phyloP scores from a whole-genome alignment of 1,140 invertebrate species.

The Brachionus asplanchnoidis region DNA sequence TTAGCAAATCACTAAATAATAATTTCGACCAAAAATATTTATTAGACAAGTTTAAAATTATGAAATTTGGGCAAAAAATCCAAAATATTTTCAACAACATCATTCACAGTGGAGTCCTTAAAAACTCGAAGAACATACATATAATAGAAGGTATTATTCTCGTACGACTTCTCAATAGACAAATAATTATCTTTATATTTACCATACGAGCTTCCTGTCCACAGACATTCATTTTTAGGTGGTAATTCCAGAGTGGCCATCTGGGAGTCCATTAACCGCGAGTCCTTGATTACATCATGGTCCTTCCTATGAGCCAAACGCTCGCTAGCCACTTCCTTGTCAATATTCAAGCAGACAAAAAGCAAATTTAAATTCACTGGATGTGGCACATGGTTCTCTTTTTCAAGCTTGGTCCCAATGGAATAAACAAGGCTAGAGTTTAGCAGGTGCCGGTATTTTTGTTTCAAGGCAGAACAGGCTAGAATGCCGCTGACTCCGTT shows the following conservation, averaged over 20 bases:
- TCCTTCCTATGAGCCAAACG: neutral
- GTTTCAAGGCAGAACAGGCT: neutral
- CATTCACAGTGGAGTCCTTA: neutral
- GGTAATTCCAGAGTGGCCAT: neutral
- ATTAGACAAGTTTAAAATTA: constrained; percentile 21
- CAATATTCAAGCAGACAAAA: neutral
- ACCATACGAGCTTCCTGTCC: constrained; percentile 18
- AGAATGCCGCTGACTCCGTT: neutral
- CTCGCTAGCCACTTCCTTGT: neutral
- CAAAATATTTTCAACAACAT: constrained; percentile 28
- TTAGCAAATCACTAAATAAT: too few relatives aligned
- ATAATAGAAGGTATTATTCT: constrained; percentile 28
- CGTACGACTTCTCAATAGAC: constrained; percentile 14
- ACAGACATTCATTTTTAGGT: neutral
- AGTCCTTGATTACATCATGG: constrained; percentile 9
- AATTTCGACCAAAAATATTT: neutral
- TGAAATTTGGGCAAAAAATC: constrained; percentile 32
- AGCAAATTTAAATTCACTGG: neutral
- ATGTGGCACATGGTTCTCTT: neutral
- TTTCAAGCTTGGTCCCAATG: neutral
- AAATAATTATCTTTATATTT: constrained; percentile 32
- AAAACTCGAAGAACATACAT: constrained; percentile 3
- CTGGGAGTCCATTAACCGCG: neutral
- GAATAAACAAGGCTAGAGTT: neutral
- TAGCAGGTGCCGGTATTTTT: constrained; percentile 15